Evolutionary conservation across 1,140 invertebrate species (phyloP), one percentile per base, ranked within the genome.

Genomic region (Parapsyche elsis): DNA sequence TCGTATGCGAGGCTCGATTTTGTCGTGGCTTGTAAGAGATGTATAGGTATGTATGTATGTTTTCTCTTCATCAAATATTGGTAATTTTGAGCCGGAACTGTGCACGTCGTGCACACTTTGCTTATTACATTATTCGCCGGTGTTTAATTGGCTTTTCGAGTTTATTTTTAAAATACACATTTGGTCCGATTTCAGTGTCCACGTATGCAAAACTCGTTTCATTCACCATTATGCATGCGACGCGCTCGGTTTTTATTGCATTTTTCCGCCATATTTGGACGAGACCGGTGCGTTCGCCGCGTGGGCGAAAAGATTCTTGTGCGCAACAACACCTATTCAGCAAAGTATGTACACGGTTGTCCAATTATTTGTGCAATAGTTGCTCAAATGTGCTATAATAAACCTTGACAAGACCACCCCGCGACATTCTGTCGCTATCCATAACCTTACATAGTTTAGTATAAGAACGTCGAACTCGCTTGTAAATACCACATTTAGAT

Each of bases 311-410:
- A 53, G 49, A 53, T 53, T 53, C 49, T 53, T 53, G 10, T 12
- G 49, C 49, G 7, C 49, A 53, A 14, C 16, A 16, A 16, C 49
- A 14, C 49, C 16, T 12, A 16, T 53, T 53, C 49, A 38, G 30
- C 30, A 7, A 38, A n/a, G n/a, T n/a, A n/a, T 7, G 30, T 38
- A 38, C 30, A 38, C 30, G 49, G 12, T 53, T 53, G 49, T 53
- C 49, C 49, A 53, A 53, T 53, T 53, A 53, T 53, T 53, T 53
- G 49, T 53, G 49, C 49, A 53, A 53, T 53, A 14, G 49, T 53
- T 53, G 49, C 49, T 53, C 49, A 53, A 53, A 53, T 16, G 49
- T 53, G 16, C 49, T 53, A 53, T 2, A 38, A 38, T 38, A 38
- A 38, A 38, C 30, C 30, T 38, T 38, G 30, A 38, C 30, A 38